A percentile compares a stretch with the other conserved stretches of the same genome.
Conservation (phyloP, 2,797 vertebrate genomes). For the Bradypodion pumilum region DNA sequence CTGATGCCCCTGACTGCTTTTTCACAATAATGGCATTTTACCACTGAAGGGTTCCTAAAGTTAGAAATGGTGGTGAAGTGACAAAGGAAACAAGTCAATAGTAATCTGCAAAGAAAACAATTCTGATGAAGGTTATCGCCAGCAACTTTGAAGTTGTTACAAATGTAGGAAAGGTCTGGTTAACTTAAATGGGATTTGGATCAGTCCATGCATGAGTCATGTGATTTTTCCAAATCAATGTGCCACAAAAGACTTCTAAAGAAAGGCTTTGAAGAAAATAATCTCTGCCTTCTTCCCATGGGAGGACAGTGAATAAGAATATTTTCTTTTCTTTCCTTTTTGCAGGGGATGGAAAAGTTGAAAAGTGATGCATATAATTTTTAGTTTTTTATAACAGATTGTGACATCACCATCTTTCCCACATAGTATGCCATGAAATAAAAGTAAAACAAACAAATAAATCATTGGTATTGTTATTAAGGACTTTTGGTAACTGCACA, state of each 20-base stretch:
- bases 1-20: background rate
- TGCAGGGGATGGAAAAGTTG: background rate
- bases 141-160: background rate
- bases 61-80: background rate
- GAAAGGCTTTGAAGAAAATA: background rate
- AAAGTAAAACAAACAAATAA: too few species aligned
- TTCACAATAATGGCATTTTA: background rate
- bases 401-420: background rate
- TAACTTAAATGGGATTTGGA: conserved; percentile 8
- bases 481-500: background rate
- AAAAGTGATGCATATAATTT: background rate
- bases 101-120: background rate
- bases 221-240: background rate
- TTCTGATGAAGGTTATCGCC: background rate
- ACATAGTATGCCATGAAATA: background rate
- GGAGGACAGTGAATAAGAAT: background rate
- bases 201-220: background rate
- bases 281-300: background rate
- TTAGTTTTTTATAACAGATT: background rate
- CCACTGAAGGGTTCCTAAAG: background rate
- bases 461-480: too few species aligned
- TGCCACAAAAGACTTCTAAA: conserved; percentile 10
- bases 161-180: background rate
- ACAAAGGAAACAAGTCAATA: background rate
- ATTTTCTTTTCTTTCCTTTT: background rate